Evolutionary conservation across 2,797 vertebrate genomes (phyloP).

Genomic region (Iguana delicatissima): DNA sequence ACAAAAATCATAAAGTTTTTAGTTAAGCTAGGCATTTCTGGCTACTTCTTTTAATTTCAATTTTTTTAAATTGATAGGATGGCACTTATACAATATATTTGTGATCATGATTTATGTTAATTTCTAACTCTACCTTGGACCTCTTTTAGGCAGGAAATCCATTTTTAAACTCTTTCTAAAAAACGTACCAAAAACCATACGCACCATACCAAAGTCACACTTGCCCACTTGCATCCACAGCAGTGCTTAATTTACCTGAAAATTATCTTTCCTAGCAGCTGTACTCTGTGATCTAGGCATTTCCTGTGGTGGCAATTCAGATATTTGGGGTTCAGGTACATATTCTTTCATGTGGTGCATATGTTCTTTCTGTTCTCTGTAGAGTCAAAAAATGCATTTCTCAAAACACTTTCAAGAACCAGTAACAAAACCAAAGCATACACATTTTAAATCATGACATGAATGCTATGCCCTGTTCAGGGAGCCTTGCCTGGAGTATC

Average conservation of each 20-base stretch:
- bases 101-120: not conserved
- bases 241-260: slow-evolving; percentile 84
- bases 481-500: not conserved
- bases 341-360: slow-evolving; percentile 85
- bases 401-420: slow-evolving; percentile 42
- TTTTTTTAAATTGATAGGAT: not conserved
- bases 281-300: slow-evolving; percentile 87
- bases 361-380: slow-evolving; percentile 92
- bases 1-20: not conserved
- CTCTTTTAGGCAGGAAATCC: not conserved
- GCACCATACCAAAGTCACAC: not conserved
- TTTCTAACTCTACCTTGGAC: not conserved
- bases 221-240: slow-evolving; percentile 35
- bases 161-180: not conserved
- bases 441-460: not conserved
- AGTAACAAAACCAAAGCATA: not conserved
- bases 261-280: slow-evolving; percentile 84
- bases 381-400: slow-evolving; percentile 57
- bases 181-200: not conserved
- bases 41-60: not conserved
- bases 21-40: not conserved
- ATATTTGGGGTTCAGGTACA: slow-evolving; percentile 74
- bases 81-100: not conserved
- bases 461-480: not conserved
- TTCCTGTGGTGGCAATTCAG: slow-evolving; percentile 81